phyloP scores from a whole-genome alignment of 37 sponge, comb jelly and placozoan species.

The Petrosia ficiformis region DNA sequence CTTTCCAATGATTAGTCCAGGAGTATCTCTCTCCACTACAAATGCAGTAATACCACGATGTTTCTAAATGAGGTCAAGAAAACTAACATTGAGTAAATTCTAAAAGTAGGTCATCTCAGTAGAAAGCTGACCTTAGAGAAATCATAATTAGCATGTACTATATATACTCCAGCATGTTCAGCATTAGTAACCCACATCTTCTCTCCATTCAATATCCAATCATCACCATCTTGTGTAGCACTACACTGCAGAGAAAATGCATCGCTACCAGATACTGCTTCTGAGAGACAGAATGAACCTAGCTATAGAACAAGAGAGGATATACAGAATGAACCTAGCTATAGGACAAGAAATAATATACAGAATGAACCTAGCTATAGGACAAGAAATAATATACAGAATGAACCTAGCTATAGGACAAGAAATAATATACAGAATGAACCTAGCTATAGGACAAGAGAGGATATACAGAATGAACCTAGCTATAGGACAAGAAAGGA shows the following conservation, averaged over 20 bases:
- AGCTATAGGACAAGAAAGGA: too few species aligned
- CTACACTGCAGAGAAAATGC: conserved; percentile 90
- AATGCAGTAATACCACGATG: conserved; percentile 85
- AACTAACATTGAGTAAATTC: too few species aligned
- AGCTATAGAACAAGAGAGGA: conserved; percentile 35
- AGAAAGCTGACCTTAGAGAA: conserved; percentile 50
- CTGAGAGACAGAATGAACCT: conserved; percentile 92
- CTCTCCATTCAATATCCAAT: conserved; percentile 83
- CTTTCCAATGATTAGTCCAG: conserved; percentile 81
- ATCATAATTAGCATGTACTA: conserved; percentile 91
- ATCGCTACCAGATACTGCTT: conserved; percentile 85
- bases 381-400: too few species aligned
- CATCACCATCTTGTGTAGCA: conserved; percentile 73
- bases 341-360: too few species aligned
- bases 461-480: too few species aligned
- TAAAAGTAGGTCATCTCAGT: too few species aligned
- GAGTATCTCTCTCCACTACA: conserved; percentile 75
- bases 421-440: too few species aligned
- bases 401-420: too few species aligned
- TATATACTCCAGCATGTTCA: conserved; percentile 88
- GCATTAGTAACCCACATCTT: conserved; percentile 97
- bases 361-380: too few species aligned
- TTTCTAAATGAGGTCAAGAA: conserved; percentile 20
- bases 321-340: background rate
- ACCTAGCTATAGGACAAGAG: too few species aligned